These are phyloP conservation scores for rat (Rattus norvegicus) DNA, from an alignment of 2,113 vertebrate genomes.

Conservation along the genomic window GRCr8 NC_086028.1:40527501-40528000, in stretches of 20 bases:
- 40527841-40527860: not conserved
- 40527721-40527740: not conserved
- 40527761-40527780: not conserved
- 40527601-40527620: not conserved
- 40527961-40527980: slow-evolving; percentile 6
- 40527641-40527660: not conserved
- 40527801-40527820: not conserved
- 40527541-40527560: not conserved
- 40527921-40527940: not conserved
- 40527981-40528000: not conserved
- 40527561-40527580: not conserved
- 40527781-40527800: not conserved
- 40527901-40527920: not conserved
- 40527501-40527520: not conserved
- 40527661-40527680: not conserved
- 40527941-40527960: not conserved
- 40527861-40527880: not conserved
- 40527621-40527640: not conserved
- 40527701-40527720: not conserved
- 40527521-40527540: not conserved
- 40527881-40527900: not conserved
- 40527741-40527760: not conserved
- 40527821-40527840: not conserved
- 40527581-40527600: not conserved
- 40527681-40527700: not conserved